Percentiles rank a stretch among this genome's conserved stretches.
Evolutionary conservation across 2,113 vertebrate genomes (phyloP).

Genomic region (Mormyrus lacerda): DNA sequence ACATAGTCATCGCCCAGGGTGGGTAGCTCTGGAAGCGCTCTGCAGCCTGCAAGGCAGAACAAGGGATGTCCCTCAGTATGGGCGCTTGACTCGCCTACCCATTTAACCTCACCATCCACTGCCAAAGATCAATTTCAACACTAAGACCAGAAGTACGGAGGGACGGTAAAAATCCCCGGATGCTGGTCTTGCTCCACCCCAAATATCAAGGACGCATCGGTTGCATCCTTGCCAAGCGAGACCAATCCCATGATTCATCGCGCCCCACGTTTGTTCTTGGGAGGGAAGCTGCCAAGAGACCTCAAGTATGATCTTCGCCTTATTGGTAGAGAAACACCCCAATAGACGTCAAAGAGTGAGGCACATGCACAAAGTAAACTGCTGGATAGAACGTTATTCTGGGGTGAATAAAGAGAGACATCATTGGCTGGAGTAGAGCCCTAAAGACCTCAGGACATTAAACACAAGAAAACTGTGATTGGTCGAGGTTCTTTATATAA

Average conservation of each 20-base stretch:
- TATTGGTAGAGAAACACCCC: neutral
- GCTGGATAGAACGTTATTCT: neutral
- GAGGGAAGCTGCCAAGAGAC: neutral
- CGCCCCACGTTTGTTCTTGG: neutral
- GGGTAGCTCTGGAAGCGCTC: conserved; percentile 89
- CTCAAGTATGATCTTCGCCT: neutral
- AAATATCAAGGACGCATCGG: neutral
- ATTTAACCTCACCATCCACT: neutral
- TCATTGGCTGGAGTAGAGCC: neutral
- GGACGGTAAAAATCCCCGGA: neutral
- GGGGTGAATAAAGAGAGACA: neutral
- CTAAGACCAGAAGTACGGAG: neutral
- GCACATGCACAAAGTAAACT: neutral
- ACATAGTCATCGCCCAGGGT: conserved; percentile 82
- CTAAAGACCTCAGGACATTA: neutral
- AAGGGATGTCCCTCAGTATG: neutral
- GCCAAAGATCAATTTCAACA: neutral
- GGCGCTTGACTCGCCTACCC: neutral
- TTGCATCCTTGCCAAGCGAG: neutral
- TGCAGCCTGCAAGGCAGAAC: conserved; percentile 58
- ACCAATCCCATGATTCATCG: neutral
- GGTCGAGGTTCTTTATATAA: neutral
- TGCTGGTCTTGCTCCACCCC: neutral
- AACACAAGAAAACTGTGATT: neutral
- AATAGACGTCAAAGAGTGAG: neutral